Evolutionary conservation across 2,113 vertebrate genomes (phyloP).

Genomic region (Trachemys scripta): DNA sequence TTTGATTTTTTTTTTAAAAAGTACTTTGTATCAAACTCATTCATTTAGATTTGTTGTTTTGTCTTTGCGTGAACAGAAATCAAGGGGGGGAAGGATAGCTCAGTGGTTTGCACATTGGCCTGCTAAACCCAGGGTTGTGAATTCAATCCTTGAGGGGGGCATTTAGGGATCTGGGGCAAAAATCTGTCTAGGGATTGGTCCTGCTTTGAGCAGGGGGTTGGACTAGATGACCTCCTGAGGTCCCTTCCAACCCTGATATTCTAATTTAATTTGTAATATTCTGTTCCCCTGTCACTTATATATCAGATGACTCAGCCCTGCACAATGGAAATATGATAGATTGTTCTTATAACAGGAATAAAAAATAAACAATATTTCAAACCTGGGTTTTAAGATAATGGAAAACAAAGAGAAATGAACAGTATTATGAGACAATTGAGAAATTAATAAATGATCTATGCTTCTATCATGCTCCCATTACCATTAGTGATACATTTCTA

Average conservation of each 20-base stretch:
- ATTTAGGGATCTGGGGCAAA: too few species aligned
- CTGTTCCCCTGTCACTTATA: neutral
- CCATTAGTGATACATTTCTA: neutral
- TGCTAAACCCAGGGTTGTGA: too few species aligned
- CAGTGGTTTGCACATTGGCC: too few species aligned
- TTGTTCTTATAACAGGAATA: neutral
- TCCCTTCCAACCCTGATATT: too few species aligned
- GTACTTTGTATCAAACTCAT: neutral
- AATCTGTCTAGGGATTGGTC: too few species aligned
- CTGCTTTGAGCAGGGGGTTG: too few species aligned
- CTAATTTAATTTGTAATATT: neutral
- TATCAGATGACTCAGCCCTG: neutral
- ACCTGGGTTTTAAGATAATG: neutral
- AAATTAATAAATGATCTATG: constrained; percentile 4
- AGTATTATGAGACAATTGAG: neutral
- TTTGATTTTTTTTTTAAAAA: neutral
- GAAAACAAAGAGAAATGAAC: neutral
- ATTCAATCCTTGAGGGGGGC: too few species aligned
- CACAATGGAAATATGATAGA: neutral
- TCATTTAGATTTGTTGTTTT: neutral
- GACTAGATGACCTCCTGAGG: too few species aligned
- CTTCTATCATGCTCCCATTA: neutral
- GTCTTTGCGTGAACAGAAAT: neutral
- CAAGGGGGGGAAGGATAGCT: too few species aligned
- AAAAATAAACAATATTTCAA: constrained; percentile 4